A percentile compares a stretch with the other conserved stretches of the same genome.
Conservation (phyloP, 2,888 invertebrate species). For the Eilema griseolum region DNA sequence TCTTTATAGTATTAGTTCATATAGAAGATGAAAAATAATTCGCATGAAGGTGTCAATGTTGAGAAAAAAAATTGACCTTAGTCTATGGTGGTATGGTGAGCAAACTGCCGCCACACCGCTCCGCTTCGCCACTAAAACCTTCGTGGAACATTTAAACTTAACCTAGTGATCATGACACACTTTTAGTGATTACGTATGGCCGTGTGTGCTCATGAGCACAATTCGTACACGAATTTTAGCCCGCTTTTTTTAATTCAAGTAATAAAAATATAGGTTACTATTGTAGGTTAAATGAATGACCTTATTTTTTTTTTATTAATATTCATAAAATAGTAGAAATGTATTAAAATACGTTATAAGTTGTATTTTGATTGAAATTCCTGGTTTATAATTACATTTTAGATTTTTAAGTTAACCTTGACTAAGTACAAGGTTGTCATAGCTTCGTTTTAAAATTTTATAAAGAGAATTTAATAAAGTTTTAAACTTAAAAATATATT, state of each 20-base stretch:
- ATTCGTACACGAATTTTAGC: conserved; percentile 64
- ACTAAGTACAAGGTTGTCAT: conserved; percentile 24
- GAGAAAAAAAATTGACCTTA: conserved; percentile 46
- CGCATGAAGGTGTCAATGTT: conserved; percentile 42
- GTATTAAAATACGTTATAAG: neutral
- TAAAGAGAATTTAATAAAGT: neutral
- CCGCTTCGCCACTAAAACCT: conserved; percentile 44
- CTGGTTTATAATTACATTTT: neutral
- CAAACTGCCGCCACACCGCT: conserved; percentile 24
- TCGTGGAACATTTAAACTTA: conserved; percentile 80
- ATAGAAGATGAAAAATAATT: conserved; percentile 30
- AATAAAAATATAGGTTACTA: conserved; percentile 43
- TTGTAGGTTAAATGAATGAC: conserved; percentile 38
- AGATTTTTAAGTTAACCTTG: conserved; percentile 8
- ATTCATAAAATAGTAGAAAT: neutral
- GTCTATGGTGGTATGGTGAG: conserved; percentile 39
- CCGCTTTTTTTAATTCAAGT: conserved; percentile 57
- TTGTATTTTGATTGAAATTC: neutral
- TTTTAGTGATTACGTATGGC: conserved; percentile 78
- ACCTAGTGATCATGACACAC: conserved; percentile 87
- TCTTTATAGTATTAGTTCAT: no score
- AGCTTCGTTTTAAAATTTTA: conserved; percentile 14
- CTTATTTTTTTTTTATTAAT: conserved; percentile 25
- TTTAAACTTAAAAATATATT: conserved; percentile 2
- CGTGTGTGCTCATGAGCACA: conserved; percentile 64